Conservation (phyloP, 1,140 invertebrate genomes). For the Triops longicaudatus region DNA sequence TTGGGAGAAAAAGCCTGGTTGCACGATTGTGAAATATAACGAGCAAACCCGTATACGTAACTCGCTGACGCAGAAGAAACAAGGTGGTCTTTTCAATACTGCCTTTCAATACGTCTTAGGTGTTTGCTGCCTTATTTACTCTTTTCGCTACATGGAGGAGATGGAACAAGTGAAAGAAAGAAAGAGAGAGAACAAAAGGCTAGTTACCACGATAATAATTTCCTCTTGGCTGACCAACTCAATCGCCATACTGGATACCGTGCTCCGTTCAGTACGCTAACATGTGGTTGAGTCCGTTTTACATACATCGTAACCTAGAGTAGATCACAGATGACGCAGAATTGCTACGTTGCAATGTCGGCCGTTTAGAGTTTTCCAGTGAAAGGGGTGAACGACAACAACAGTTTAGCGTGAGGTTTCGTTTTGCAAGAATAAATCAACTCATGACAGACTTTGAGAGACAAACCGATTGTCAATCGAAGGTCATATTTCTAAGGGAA, state of each 20-base stretch:
- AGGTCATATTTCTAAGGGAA: too few relatives aligned
- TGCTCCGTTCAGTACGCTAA: not conserved
- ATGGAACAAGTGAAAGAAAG: too few relatives aligned
- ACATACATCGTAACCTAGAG: too few relatives aligned
- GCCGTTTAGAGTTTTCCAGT: too few relatives aligned
- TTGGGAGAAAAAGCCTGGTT: not conserved
- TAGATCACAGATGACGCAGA: too few relatives aligned
- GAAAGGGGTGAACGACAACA: too few relatives aligned
- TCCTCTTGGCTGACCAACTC: slow-evolving; percentile 5
- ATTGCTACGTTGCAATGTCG: too few relatives aligned
- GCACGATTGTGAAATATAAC: not conserved
- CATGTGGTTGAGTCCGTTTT: not conserved
- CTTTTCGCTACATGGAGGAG: not conserved
- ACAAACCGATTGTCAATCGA: too few relatives aligned
- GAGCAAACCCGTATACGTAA: not conserved
- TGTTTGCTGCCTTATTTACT: not conserved
- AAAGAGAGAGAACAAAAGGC: not conserved
- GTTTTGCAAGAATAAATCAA: too few relatives aligned
- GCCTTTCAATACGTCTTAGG: not conserved
- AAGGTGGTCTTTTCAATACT: not conserved
- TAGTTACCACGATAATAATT: not conserved
- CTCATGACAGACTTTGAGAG: too few relatives aligned
- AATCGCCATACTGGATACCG: not conserved
- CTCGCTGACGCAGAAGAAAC: not conserved
- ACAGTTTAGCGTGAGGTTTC: too few relatives aligned